Percentiles rank a stretch among this genome's conserved stretches.
Conservation (phyloP, 2,797 vertebrate genomes). For the Micrastur ruficollis region DNA sequence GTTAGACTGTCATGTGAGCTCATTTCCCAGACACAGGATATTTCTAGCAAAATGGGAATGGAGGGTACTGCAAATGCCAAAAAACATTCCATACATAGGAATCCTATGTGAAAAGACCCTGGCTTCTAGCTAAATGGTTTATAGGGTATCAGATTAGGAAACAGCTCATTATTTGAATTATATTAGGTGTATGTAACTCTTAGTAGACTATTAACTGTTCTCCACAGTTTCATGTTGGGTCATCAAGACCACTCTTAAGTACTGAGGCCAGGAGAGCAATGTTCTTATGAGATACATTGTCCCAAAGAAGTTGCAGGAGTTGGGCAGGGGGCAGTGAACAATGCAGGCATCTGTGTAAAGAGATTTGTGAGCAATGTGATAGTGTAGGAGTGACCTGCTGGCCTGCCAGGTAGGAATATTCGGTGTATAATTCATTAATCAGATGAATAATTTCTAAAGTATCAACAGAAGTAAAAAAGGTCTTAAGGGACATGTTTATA, state of each 20-base stretch:
- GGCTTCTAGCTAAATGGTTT: not conserved
- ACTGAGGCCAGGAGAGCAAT: not conserved
- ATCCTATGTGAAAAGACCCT: not conserved
- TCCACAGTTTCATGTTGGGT: not conserved
- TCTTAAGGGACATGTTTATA: conserved; percentile 52
- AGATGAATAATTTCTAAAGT: conserved; percentile 49
- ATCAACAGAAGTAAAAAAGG: conserved; percentile 42
- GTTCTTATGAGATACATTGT: not conserved
- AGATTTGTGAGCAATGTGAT: not conserved
- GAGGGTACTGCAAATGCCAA: not conserved
- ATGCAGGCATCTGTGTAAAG: not conserved
- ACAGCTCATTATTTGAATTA: not conserved
- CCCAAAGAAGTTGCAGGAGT: not conserved
- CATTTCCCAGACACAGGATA: not conserved
- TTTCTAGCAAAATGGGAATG: not conserved
- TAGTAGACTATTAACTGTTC: not conserved
- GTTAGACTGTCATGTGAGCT: not conserved
- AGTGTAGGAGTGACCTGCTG: not conserved
- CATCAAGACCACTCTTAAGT: not conserved
- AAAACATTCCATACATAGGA: not conserved
- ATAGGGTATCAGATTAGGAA: not conserved
- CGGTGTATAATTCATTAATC: conserved; percentile 59
- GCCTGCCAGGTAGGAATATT: not conserved
- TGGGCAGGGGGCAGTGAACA: not conserved
- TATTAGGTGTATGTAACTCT: not conserved